phyloP scores from a whole-genome alignment of 2,888 invertebrate genomes.

The Thumatha senex region DNA sequence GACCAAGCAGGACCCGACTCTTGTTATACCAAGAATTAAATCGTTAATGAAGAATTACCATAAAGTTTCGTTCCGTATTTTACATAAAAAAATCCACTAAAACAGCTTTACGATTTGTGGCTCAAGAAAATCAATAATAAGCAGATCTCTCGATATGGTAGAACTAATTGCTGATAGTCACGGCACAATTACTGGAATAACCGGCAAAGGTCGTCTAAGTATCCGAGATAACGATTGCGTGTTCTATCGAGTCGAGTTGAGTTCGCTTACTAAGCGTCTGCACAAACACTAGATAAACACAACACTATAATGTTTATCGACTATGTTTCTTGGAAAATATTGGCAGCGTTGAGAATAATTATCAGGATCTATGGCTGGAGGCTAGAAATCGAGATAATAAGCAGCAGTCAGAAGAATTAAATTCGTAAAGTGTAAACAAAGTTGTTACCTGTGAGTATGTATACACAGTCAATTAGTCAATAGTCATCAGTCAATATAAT shows the following conservation, averaged over 20 bases:
- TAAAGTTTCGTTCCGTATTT: too few species aligned
- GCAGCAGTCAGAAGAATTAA: not conserved
- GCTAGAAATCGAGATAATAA: not conserved
- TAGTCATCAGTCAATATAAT: too few species aligned
- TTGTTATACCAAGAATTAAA: too few species aligned
- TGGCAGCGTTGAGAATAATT: not conserved
- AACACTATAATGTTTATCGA: not conserved
- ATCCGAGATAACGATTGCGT: slow-evolving; percentile 49
- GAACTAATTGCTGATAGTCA: slow-evolving; percentile 55
- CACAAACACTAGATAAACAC: slow-evolving; percentile 11
- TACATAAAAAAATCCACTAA: too few species aligned
- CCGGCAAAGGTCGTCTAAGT: slow-evolving; percentile 58
- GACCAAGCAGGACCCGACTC: too few species aligned
- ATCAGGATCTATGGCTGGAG: not conserved
- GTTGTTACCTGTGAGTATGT: too few species aligned
- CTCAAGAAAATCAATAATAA: slow-evolving; percentile 26
- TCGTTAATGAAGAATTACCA: too few species aligned
- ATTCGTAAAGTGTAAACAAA: too few species aligned
- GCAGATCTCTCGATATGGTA: slow-evolving; percentile 42
- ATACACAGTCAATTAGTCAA: too few species aligned
- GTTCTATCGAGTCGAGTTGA: slow-evolving; percentile 36
- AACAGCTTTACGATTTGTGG: not conserved
- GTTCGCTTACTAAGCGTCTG: slow-evolving; percentile 18
- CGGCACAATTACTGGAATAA: slow-evolving; percentile 53
- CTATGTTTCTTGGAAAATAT: not conserved